phyloP scores from a whole-genome alignment of 2,797 vertebrate species.

The Nannoperca obscura region DNA sequence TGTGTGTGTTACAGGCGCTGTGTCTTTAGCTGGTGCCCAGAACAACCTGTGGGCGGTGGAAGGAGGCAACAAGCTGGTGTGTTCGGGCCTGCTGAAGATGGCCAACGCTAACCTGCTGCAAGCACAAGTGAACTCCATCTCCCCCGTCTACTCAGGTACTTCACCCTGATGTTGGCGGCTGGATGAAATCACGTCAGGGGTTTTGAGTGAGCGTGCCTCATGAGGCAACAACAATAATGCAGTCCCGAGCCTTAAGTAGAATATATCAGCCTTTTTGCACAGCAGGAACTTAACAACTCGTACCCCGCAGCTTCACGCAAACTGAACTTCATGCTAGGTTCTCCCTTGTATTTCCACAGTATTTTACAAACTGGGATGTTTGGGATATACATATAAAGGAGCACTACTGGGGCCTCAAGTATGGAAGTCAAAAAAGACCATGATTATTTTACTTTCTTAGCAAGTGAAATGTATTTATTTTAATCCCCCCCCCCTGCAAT shows the following conservation, averaged over 20 bases:
- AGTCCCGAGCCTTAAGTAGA: neutral
- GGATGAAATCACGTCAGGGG: neutral
- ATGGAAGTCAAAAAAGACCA: neutral
- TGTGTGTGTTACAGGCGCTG: conserved; percentile 87
- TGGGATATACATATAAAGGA: neutral
- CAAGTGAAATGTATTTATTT: neutral
- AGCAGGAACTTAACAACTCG: neutral
- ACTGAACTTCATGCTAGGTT: neutral
- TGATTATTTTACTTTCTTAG: neutral
- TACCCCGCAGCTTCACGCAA: no score
- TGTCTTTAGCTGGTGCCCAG: conserved; percentile 94
- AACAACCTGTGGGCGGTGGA: conserved; percentile 97
- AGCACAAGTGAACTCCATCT: conserved; percentile 88
- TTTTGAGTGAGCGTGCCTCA: neutral
- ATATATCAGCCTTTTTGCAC: neutral
- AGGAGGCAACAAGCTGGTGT: conserved; percentile 97
- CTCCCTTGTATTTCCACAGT: neutral
- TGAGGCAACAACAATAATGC: neutral
- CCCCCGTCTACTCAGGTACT: conserved; percentile 88
- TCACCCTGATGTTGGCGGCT: neutral
- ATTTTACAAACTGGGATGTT: neutral
- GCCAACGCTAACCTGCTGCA: conserved; percentile 92
- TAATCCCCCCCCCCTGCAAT: no score
- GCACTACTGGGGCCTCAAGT: neutral
- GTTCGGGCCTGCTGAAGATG: conserved; percentile 92